phyloP scores from a whole-genome alignment of 2,888 invertebrate species.

The Cephus pygmeus region DNA sequence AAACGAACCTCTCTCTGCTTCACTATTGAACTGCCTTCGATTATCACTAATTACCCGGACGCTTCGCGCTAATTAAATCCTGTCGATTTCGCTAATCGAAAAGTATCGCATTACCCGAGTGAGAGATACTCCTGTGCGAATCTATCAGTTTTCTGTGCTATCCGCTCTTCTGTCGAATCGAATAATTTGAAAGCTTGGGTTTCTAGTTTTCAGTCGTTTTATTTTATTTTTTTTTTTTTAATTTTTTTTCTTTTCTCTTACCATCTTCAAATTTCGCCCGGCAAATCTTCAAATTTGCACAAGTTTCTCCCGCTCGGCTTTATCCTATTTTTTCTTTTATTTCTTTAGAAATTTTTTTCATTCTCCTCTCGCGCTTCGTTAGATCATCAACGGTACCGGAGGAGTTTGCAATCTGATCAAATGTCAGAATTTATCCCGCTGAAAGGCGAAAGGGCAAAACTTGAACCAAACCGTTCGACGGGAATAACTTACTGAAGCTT shows the following conservation, averaged over 20 bases:
- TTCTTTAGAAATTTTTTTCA: background rate
- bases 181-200: background rate
- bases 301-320: background rate
- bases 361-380: background rate
- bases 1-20: background rate
- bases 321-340: background rate
- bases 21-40: background rate
- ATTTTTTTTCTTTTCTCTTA: slow-evolving; percentile 4
- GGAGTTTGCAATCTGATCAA: background rate
- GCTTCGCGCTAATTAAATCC: background rate
- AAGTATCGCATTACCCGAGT: background rate
- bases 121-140: background rate
- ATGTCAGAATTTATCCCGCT: background rate
- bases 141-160: background rate
- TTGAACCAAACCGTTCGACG: background rate
- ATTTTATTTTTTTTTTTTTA: background rate
- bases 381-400: background rate
- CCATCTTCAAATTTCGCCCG: background rate
- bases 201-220: background rate
- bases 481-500: background rate
- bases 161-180: background rate
- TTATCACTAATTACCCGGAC: background rate
- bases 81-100: background rate
- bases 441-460: background rate
- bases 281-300: background rate